Conservation (phyloP, 2,888 invertebrate species). For the Myathropa florea region DNA sequence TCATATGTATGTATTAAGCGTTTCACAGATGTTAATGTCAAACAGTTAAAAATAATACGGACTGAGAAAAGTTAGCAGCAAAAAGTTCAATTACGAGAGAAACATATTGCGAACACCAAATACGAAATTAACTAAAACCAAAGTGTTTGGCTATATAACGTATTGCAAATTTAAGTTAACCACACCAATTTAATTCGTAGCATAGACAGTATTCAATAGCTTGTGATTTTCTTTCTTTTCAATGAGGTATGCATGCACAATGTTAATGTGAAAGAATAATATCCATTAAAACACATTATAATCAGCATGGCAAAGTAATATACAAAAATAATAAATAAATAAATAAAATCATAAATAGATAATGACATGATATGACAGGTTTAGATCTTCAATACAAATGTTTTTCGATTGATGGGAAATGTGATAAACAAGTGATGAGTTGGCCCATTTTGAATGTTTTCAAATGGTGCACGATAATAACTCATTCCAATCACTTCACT, state of each 20-base stretch:
- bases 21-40: conserved; percentile 30
- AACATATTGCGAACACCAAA: conserved; percentile 45
- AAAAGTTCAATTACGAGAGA: conserved; percentile 45
- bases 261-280: neutral
- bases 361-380: neutral
- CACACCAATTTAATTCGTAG: neutral
- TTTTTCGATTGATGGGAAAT: neutral
- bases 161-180: neutral
- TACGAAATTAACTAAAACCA: conserved; percentile 12
- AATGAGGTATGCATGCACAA: conserved; percentile 21
- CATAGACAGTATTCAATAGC: too few species aligned
- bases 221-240: neutral
- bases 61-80: conserved; percentile 39
- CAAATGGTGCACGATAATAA: too few species aligned
- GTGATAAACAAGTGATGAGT: too few species aligned
- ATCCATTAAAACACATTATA: conserved; percentile 21
- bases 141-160: neutral
- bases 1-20: conserved; percentile 31
- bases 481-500: too few species aligned
- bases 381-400: neutral
- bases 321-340: neutral
- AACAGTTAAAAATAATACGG: conserved; percentile 21
- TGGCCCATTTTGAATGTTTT: too few species aligned
- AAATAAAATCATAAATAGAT: too few species aligned
- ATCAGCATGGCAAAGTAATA: conserved; percentile 26